These are phyloP conservation scores for Delphinus delphis DNA, from an alignment of 2,113 vertebrate genomes.

Conservation along the genomic window DNA sequence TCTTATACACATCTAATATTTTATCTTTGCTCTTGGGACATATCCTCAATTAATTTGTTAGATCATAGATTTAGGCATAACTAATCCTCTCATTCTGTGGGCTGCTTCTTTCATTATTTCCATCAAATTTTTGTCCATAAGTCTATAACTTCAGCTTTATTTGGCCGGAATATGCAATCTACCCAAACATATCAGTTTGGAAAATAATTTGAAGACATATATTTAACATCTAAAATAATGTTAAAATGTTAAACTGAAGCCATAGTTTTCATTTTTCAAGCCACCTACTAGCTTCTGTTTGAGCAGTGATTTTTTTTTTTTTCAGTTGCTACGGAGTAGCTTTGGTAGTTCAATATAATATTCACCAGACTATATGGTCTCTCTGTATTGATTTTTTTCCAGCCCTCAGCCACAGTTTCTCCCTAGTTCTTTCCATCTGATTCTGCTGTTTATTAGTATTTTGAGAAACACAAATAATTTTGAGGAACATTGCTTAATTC, in stretches of 20 bases:
- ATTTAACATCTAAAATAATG: not conserved
- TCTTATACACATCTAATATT: no score
- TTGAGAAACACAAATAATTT: slow-evolving; percentile 43
- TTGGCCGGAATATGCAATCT: not conserved
- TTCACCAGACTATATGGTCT: not conserved
- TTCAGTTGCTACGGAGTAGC: not conserved
- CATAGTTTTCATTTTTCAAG: not conserved
- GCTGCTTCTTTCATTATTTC: not conserved
- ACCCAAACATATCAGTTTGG: not conserved
- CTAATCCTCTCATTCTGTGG: not conserved
- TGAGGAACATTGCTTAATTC: not conserved
- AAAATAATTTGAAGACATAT: not conserved
- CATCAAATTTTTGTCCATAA: not conserved
- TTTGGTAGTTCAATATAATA: not conserved
- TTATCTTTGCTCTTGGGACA: not conserved
- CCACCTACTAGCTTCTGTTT: not conserved
- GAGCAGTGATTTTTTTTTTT: not conserved
- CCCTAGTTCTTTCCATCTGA: not conserved
- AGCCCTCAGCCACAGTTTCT: not conserved
- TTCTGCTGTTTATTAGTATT: slow-evolving; percentile 40
- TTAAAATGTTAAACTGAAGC: not conserved
- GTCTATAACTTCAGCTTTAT: not conserved
- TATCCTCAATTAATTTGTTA: not conserved
- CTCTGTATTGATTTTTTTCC: slow-evolving; percentile 10
- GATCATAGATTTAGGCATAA: not conserved